Evolutionary conservation across 2,888 invertebrate genomes (phyloP), one percentile per base, ranked within the genome.

Genomic region (Acrobasis suavella): DNA sequence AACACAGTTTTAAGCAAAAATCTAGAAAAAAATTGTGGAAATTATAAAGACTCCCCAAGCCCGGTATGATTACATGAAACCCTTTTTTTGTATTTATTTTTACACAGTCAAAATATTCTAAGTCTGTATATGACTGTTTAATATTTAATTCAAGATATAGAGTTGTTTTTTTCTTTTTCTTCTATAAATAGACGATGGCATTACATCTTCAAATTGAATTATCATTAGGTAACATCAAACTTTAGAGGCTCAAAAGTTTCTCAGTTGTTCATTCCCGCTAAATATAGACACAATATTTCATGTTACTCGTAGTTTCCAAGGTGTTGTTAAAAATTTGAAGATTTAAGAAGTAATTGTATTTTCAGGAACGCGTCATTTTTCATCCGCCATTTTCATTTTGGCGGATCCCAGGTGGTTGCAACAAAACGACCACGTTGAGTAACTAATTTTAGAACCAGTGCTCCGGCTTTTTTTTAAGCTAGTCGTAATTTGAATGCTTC

Each of bases 381-480:
- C 39, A 55, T 16, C 7, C n/a, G 39, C 55, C 15, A 39, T 55
- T 54, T 55, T 38, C 38, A 54, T 54, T 54, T 54, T n/a, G 32
- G 52, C n/a, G 32, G 14, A 37, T 52, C 54, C 10, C 55, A 39
- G 38, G 55, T 38, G 55, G 38, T 55, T 17, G 16, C 39, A 38
- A 55, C 16, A 15, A 39, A 55, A 38, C 15, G 51, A 51, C 22
- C 14, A 22, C 22, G 32, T 14, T 14, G 52, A 52, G 37, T 52
- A 32, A 52, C 52, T 52, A 52, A 52, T 37, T 52, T 52, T 32
- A 32, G 51, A n/a, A 52, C 32, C 22, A 52, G 12, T 42, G 51
- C 22, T 6, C n/a, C 37, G 32, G 46, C n/a, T 46, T 51, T 52
- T 51, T 52, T 52, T 37, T 5, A 14, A 32, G 14, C 37, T 1